Evolutionary conservation across 2,113 vertebrate genomes (phyloP).

Genomic region (Saimiri boliviensis): DNA sequence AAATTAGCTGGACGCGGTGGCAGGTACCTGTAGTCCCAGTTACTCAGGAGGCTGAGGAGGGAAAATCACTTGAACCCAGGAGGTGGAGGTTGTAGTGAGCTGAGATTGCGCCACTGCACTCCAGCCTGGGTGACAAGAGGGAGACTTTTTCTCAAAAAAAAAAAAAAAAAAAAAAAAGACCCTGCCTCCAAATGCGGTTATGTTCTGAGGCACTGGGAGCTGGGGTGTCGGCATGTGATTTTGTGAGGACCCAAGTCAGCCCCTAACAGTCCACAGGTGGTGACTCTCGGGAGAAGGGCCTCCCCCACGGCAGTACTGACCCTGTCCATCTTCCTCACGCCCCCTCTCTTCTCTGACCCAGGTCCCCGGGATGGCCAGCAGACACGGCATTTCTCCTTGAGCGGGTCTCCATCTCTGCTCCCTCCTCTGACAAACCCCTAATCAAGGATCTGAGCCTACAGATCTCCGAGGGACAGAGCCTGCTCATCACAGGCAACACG

Average conservation of each 20-base stretch:
- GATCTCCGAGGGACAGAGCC: constrained; percentile 89
- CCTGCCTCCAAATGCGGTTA: background rate
- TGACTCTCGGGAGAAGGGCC: background rate
- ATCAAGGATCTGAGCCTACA: constrained; percentile 93
- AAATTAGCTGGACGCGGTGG: no score
- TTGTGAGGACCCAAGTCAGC: background rate
- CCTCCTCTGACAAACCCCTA: constrained; percentile 89
- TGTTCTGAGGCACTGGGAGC: background rate
- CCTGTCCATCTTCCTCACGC: rapidly evolving
- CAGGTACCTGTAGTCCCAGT: no score
- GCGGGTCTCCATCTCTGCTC: constrained; percentile 87
- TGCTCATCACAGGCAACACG: constrained; percentile 96
- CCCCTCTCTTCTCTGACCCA: constrained; percentile 54
- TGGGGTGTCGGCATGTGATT: background rate
- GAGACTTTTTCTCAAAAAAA: no score
- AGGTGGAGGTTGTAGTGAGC: no score
- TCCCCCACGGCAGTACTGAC: no score
- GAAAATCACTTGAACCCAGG: no score
- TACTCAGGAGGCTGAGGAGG: no score
- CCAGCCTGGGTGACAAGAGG: no score
- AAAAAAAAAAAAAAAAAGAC: no score
- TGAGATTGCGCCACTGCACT: no score
- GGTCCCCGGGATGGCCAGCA: constrained; percentile 72
- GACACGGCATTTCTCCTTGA: constrained; percentile 92
- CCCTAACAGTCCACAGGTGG: background rate